phyloP scores from a whole-genome alignment of 1,140 invertebrate genomes.

The Stegodyphus mimosarum region DNA sequence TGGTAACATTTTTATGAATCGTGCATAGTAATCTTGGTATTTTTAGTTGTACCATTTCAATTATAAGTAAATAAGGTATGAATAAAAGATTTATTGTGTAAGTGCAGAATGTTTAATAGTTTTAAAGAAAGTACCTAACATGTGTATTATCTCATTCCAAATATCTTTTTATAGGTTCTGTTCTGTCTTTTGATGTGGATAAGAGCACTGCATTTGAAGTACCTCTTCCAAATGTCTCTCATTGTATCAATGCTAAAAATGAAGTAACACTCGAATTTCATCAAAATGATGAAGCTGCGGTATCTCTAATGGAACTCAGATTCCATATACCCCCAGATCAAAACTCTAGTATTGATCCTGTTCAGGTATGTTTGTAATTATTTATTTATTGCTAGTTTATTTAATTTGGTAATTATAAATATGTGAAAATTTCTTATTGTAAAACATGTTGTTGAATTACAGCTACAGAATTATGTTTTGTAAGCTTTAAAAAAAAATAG shows the following conservation, averaged over 20 bases:
- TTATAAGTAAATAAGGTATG: no score
- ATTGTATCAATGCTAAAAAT: slow-evolving; percentile 97
- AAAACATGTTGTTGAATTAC: no score
- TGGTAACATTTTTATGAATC: no score
- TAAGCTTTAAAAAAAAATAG: no score
- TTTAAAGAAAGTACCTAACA: no score
- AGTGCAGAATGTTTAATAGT: no score
- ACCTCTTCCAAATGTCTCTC: slow-evolving; percentile 93
- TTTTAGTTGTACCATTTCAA: no score
- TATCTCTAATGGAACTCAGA: slow-evolving; percentile 96
- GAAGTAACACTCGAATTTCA: slow-evolving; percentile 99
- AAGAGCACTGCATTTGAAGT: slow-evolving; percentile 92
- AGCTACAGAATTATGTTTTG: no score
- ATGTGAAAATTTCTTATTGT: background rate
- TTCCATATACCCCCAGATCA: slow-evolving; percentile 95
- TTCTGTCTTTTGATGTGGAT: slow-evolving; percentile 92
- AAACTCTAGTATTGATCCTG: slow-evolving; percentile 82
- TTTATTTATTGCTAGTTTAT: background rate
- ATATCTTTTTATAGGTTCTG: slow-evolving; percentile 73
- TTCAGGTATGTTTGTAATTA: slow-evolving; percentile 73
- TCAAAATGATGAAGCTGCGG: slow-evolving; percentile 97
- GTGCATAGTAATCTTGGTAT: no score
- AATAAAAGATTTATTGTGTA: no score
- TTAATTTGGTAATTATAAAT: background rate
- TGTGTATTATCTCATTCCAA: background rate